Percentiles rank a stretch among this genome's conserved stretches.
Evolutionary conservation across 2,888 invertebrate genomes (phyloP).

Genomic region (Tetranychus piercei): DNA sequence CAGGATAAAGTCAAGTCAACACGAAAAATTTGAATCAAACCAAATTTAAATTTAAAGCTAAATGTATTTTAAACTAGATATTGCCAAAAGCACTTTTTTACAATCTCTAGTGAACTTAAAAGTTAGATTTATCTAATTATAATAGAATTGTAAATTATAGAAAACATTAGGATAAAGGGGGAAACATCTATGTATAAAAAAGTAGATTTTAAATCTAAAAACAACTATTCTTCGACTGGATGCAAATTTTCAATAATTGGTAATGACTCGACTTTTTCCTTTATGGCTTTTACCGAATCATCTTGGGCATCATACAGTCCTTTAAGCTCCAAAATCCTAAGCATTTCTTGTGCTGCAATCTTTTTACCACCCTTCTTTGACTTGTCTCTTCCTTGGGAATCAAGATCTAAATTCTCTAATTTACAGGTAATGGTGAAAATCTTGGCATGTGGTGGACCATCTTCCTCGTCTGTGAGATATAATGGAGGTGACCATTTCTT

Average conservation of each 20-base stretch:
- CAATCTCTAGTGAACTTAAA: too few relatives aligned
- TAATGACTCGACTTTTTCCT: background rate
- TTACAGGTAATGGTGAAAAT: slow-evolving; percentile 81
- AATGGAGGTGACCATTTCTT: slow-evolving; percentile 83
- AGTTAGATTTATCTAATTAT: too few relatives aligned
- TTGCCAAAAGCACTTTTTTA: too few relatives aligned
- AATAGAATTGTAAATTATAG: too few relatives aligned
- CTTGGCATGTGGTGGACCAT: slow-evolving; percentile 76
- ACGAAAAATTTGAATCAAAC: too few relatives aligned
- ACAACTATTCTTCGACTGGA: background rate
- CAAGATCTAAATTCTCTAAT: slow-evolving; percentile 16
- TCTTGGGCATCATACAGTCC: slow-evolving; percentile 15
- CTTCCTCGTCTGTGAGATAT: slow-evolving; percentile 60
- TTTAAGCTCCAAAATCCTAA: slow-evolving; percentile 46
- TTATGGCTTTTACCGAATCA: background rate
- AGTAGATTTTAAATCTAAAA: background rate
- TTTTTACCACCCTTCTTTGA: slow-evolving; percentile 91
- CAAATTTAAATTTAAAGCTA: too few relatives aligned
- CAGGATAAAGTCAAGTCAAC: too few relatives aligned
- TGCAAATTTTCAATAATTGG: background rate
- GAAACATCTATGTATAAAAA: too few relatives aligned
- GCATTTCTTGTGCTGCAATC: slow-evolving; percentile 83
- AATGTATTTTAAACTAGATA: too few relatives aligned
- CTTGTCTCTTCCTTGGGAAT: slow-evolving; percentile 31
- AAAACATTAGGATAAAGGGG: too few relatives aligned